Conservation (phyloP, 2,797 vertebrate species). For the Clarias platycephalus region DNA sequence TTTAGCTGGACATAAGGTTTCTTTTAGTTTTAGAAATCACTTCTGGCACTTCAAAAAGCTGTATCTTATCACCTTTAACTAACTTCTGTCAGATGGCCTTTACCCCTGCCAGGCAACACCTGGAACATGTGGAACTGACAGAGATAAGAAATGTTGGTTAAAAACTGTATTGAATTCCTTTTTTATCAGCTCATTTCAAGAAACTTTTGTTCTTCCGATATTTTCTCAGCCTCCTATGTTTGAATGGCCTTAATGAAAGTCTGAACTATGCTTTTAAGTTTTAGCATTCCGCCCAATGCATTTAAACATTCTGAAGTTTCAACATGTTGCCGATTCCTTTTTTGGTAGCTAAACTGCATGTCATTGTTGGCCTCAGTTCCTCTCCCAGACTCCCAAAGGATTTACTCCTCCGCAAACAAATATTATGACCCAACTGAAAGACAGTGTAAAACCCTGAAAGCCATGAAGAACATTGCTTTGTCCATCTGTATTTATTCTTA, state of each 20-base stretch:
- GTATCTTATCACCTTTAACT: conserved; percentile 25
- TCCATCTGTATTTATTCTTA: conserved; percentile 35
- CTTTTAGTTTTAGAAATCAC: conserved; percentile 6
- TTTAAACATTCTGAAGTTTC: conserved; percentile 1
- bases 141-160: conserved; percentile 32
- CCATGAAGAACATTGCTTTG: conserved; percentile 23
- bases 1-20: conserved; percentile 1
- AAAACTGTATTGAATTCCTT: conserved; percentile 7
- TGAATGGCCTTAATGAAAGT: not conserved
- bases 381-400: not conserved
- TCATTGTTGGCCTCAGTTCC: not conserved
- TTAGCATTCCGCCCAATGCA: not conserved
- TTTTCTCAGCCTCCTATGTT: conserved; percentile 25
- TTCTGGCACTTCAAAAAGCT: conserved; percentile 16
- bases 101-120: conserved; percentile 21
- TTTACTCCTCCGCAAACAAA: conserved; percentile 20
- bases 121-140: conserved; percentile 27
- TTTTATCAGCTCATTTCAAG: conserved; percentile 38
- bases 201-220: conserved; percentile 41
- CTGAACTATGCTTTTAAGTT: conserved; percentile 1
- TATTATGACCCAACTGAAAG: conserved; percentile 20
- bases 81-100: conserved; percentile 15
- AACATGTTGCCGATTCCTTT: not conserved
- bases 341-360: conserved; percentile 9
- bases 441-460: not conserved